Evolutionary conservation across 2,113 vertebrate genomes (phyloP), one percentile per base, ranked within the genome.

Genomic region (Tyrannus savana): DNA sequence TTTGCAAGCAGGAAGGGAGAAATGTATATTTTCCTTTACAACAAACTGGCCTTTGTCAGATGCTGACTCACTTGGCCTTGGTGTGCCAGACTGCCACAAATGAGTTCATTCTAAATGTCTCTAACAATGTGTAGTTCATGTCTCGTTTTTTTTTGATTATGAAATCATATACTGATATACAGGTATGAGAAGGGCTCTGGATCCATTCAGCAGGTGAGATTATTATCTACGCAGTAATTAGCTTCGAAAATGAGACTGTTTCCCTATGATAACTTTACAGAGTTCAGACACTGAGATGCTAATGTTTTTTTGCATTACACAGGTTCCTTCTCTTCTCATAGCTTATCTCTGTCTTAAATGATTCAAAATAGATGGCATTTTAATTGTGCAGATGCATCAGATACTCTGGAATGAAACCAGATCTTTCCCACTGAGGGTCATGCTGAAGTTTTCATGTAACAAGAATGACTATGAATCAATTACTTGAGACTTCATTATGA

Each of bases 281-380:
- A 64, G 55, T 79, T 37, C 47, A 63, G 74, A 71, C 37, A 42
- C 1, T 42, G 80, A 96, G 63, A 85, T 95, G 74, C 39, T 86
- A 35, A 64, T 95, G 17, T 35, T 39, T 76, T 82, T 87, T 86
- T 27, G 18, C 81, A 50, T 76, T 76, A 66, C 66, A 47, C 67
- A 63, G 84, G 56, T 92, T 97, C 35, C 49, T 83, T 92, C 93
- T 82, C 67, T 89, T 95, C 93, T 86, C 62, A 35, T 47, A 89
- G 49, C n/a, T 95, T 93, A 60, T 90, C 87, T 90, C 52, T 74
- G n/a, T 67, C 82, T 94, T 83, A 93, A 95, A 87, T 84, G 60
- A 56, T 77, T 97, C 73, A 53, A 63, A 94, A 74, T 82, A 92
- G 63, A 93, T 95, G 95, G 78, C 82, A 94, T 97, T 97, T 97